Evolutionary conservation across 1,140 invertebrate genomes (phyloP).

Genomic region (Drosophila sp.): DNA sequence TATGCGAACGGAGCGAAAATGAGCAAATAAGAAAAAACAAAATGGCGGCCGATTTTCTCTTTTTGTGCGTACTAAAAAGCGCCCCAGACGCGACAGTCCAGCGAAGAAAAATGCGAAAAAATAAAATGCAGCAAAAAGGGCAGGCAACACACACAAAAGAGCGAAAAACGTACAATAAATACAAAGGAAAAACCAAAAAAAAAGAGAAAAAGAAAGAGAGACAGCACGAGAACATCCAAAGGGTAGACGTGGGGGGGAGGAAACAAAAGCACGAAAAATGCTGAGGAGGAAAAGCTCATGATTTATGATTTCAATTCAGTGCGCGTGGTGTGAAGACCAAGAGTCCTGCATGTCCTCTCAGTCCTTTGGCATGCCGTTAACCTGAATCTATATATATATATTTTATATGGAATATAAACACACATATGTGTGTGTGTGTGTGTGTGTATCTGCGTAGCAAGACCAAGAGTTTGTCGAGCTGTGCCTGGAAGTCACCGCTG

Average conservation of each 20-base stretch:
- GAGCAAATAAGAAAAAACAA: conserved; percentile 82
- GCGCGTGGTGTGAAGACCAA: conserved; percentile 72
- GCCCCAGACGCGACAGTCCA: conserved; percentile 49
- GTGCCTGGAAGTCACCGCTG: conserved; percentile 47
- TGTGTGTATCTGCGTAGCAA: conserved; percentile 9
- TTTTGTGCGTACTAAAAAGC: conserved; percentile 82
- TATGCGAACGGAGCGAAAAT: conserved; percentile 76
- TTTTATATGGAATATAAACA: background rate
- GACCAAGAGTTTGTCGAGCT: conserved; percentile 19
- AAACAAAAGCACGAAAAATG: conserved; percentile 66
- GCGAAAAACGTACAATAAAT: conserved; percentile 37
- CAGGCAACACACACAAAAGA: conserved; percentile 38
- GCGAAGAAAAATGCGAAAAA: conserved; percentile 79
- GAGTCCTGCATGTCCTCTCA: conserved; percentile 22
- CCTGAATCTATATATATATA: conserved; percentile 3
- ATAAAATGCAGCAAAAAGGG: conserved; percentile 69
- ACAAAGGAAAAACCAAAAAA: no score
- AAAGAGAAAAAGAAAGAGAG: conserved; percentile 10
- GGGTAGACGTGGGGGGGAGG: background rate
- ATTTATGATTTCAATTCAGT: conserved; percentile 82
- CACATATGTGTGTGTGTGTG: conserved; percentile 13
- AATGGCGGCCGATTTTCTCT: conserved; percentile 78
- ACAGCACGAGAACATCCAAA: conserved; percentile 12
- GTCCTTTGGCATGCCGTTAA: conserved; percentile 20
- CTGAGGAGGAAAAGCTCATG: conserved; percentile 80